These are phyloP conservation scores for Sebastolobus altivelis DNA, from an alignment of 2,797 vertebrate genomes.

Conservation along the genomic window DNA sequence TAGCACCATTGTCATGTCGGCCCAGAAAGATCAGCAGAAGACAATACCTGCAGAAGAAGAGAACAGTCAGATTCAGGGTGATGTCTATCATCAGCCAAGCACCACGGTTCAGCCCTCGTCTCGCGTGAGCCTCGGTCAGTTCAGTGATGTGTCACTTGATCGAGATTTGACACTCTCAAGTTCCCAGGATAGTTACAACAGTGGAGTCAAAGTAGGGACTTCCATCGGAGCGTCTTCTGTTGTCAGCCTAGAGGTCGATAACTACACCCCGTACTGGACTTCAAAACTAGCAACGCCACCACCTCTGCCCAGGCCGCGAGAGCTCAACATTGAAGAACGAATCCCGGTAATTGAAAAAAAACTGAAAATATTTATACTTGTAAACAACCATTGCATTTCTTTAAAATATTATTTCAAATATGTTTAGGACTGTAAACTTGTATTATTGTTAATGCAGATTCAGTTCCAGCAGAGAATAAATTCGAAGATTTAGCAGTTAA, in stretches of 20 bases:
- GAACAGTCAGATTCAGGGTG: background rate
- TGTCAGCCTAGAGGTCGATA: constrained; percentile 80
- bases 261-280: constrained; percentile 78
- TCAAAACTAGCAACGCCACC: constrained; percentile 70
- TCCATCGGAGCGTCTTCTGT: constrained; percentile 74
- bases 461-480: background rate
- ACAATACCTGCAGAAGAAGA: constrained; percentile 23
- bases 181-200: constrained; percentile 73
- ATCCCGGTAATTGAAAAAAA: constrained; percentile 86
- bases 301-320: constrained; percentile 68
- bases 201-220: constrained; percentile 48
- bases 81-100: constrained; percentile 8
- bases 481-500: background rate
- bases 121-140: constrained; percentile 57
- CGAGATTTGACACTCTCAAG: constrained; percentile 60
- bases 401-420: background rate
- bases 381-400: background rate
- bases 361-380: background rate
- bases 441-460: background rate
- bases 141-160: constrained; percentile 76
- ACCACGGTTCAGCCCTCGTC: constrained; percentile 20
- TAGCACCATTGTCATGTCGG: constrained; percentile 56
- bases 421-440: background rate
- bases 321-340: constrained; percentile 90
- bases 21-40: constrained; percentile 51